Evolutionary conservation across 2,113 vertebrate species (phyloP).

Genomic region (Indri indri): DNA sequence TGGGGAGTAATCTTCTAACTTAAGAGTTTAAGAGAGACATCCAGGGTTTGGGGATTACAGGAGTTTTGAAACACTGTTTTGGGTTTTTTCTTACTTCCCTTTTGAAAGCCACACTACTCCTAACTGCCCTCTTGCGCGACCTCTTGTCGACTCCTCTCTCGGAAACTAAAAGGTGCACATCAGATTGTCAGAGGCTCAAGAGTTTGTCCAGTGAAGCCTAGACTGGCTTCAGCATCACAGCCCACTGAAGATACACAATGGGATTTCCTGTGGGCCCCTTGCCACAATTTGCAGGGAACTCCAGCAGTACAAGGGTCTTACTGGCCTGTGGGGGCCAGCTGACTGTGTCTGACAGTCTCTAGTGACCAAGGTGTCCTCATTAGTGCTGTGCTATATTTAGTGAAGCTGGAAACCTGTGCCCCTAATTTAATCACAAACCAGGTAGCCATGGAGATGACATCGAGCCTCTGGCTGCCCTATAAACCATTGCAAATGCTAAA

Average conservation of each 20-base stretch:
- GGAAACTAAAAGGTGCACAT: accelerated
- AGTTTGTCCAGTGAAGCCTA: accelerated
- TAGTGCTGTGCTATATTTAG: conserved; percentile 74
- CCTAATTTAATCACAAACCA: conserved; percentile 74
- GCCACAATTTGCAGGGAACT: neutral
- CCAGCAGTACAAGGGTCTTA: accelerated
- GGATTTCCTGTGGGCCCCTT: neutral
- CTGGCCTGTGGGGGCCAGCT: conserved; percentile 18
- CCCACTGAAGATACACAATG: neutral
- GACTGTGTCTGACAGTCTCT: conserved; percentile 32
- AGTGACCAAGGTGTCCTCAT: conserved; percentile 71
- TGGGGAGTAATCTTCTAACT: neutral
- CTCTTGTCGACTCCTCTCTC: neutral
- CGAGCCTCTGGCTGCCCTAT: conserved; percentile 60
- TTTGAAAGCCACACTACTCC: neutral
- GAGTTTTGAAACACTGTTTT: neutral
- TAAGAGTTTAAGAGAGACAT: neutral
- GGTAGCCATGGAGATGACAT: conserved; percentile 69
- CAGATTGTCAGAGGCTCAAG: accelerated
- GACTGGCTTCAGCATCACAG: neutral
- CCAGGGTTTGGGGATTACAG: neutral
- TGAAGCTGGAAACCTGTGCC: conserved; percentile 48
- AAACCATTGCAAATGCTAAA: conserved; percentile 29
- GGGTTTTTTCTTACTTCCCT: neutral
- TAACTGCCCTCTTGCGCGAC: neutral